Evolutionary conservation across 2,888 invertebrate genomes (phyloP).

Genomic region (Hipparchia sbordonii): DNA sequence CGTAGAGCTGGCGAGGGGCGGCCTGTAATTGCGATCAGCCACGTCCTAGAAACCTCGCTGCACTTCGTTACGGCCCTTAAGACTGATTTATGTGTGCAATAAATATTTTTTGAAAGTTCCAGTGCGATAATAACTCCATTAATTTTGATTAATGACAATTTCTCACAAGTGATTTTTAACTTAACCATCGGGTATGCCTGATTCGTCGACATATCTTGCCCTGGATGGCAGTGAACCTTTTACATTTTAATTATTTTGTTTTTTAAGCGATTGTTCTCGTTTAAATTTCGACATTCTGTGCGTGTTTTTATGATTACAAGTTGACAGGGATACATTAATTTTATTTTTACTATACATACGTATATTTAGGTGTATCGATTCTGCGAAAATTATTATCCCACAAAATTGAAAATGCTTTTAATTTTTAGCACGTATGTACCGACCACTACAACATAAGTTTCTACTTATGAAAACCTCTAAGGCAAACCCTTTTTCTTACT

Average conservation of each 20-base stretch:
- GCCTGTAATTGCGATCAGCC: constrained; percentile 58
- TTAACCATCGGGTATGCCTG: constrained; percentile 48
- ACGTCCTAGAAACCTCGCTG: constrained; percentile 77
- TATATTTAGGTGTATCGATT: background rate
- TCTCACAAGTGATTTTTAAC: constrained; percentile 79
- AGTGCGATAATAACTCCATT: constrained; percentile 83
- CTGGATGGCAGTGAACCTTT: constrained; percentile 59
- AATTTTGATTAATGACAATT: constrained; percentile 82
- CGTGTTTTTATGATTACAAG: constrained; percentile 21
- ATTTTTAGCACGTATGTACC: background rate
- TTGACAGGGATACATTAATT: constrained; percentile 21
- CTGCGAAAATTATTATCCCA: background rate
- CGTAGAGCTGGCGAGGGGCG: constrained; percentile 23
- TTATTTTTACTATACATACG: background rate
- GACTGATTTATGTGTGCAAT: constrained; percentile 78
- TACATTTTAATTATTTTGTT: constrained; percentile 69
- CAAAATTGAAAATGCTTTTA: constrained; percentile 15
- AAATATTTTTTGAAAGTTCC: constrained; percentile 82
- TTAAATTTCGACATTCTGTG: constrained; percentile 49
- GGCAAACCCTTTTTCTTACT: no score
- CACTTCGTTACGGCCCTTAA: constrained; percentile 78
- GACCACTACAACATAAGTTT: no score
- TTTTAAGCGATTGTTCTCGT: constrained; percentile 67
- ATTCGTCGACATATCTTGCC: constrained; percentile 59
- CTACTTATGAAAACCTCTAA: no score